Base-by-base conservation (phyloP, 2,888 invertebrate genomes). In the Chrysodeixis includens region DNA sequence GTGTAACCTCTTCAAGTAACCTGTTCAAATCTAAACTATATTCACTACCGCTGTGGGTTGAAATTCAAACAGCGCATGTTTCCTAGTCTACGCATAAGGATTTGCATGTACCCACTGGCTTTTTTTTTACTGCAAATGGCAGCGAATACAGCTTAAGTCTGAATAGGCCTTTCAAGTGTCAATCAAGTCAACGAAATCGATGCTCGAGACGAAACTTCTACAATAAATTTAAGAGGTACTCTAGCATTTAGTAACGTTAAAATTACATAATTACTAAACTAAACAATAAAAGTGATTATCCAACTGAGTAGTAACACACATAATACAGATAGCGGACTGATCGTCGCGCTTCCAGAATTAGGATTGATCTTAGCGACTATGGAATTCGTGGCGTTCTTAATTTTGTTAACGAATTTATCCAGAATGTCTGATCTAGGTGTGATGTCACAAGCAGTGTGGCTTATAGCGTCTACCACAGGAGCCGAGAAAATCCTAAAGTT, bases 401-500 rank as follows among this genome's bases (percentile, higher is more conserved):
- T 90, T 71, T 95, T 95, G 68, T 94, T 92, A 9, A 92, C 94
- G 56, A 96, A 90, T 78, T 94, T 95, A 56, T 94, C 95, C 51
- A 96, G 90, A 30, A 96, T 92, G 71, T 96, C 96, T 0, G 95
- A 93, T 66, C 95, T 94, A 0, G 95, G 91, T 7, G 96, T 96
- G 6, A 95, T 93, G 83, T 97, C 97, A 83, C 97, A 97, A 0
- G 97, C 96, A 0, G 97, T 97, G 56, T 96, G 96, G 72, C 96
- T 96, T 49, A 97, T 97, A 1, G 97, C 97, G 56, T 97, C 97
- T 6, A 96, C 87, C 0, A 97, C 96, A 0, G 96, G 95, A 0
- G 97, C 97, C 0, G 96, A 96, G 66, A 97, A 94, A 66, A 97
- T 96, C 56, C 97, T 96, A 82, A 97, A 97, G 82, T 97, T 97